These are phyloP conservation scores for Argyresthia albistria DNA, from an alignment of 2,888 invertebrate species.

Conservation along the genomic window DNA sequence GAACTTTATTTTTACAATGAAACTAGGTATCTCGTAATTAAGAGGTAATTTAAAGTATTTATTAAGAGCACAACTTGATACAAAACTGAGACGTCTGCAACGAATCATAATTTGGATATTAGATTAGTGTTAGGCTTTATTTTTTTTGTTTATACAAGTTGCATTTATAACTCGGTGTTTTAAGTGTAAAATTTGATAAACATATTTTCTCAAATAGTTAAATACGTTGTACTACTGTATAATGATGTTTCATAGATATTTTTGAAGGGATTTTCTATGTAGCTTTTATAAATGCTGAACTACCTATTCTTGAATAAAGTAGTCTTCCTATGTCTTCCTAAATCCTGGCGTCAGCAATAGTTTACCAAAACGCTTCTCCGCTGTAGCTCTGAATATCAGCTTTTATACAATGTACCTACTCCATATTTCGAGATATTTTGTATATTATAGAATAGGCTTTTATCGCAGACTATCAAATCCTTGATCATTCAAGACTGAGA, in stretches of 20 bases:
- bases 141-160: background rate
- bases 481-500: too few species aligned
- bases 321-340: slow-evolving; percentile 65
- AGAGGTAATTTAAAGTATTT: background rate
- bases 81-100: slow-evolving; percentile 29
- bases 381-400: slow-evolving; percentile 3
- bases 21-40: background rate
- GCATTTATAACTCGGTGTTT: background rate
- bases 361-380: background rate
- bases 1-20: slow-evolving; percentile 4
- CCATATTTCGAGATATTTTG: too few species aligned
- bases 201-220: background rate
- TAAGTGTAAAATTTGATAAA: slow-evolving; percentile 1
- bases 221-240: slow-evolving; percentile 7
- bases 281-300: slow-evolving; percentile 27
- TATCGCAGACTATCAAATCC: too few species aligned
- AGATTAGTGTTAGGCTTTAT: background rate
- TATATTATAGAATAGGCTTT: too few species aligned
- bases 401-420: too few species aligned
- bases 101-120: slow-evolving; percentile 12
- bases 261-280: slow-evolving; percentile 1
- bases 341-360: slow-evolving; percentile 5
- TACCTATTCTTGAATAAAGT: background rate
- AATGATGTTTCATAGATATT: background rate
- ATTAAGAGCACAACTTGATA: slow-evolving; percentile 22